phyloP scores from a whole-genome alignment of 2,888 invertebrate genomes.

The Archips xylosteana region DNA sequence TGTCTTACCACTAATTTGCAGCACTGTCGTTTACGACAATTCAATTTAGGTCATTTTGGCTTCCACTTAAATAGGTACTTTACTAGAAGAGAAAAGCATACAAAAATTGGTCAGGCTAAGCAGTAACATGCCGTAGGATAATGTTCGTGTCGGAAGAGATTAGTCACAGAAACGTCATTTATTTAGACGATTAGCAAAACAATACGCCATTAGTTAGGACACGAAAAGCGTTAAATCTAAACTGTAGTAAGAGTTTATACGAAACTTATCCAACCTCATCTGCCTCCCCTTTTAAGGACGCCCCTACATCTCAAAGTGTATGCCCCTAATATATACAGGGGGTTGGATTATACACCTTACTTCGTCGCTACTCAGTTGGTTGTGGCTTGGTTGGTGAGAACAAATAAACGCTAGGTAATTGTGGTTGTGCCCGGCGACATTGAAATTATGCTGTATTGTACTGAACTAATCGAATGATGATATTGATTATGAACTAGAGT shows the following conservation, averaged over 20 bases:
- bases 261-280: constrained; percentile 36
- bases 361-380: neutral
- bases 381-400: neutral
- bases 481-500: constrained; percentile 23
- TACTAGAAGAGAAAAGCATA: neutral
- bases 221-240: constrained; percentile 28
- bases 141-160: constrained; percentile 7
- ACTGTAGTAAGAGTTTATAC: constrained; percentile 26
- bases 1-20: neutral
- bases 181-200: constrained; percentile 5
- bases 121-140: neutral
- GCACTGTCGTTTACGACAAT: neutral
- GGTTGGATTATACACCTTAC: constrained; percentile 17
- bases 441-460: constrained; percentile 36
- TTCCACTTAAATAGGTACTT: neutral
- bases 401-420: constrained; percentile 34
- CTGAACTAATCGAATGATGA: constrained; percentile 32
- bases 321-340: constrained; percentile 14
- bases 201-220: constrained; percentile 12
- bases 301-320: constrained; percentile 33
- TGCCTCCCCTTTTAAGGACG: constrained; percentile 33
- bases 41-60: neutral
- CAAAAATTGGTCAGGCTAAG: neutral
- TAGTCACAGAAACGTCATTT: constrained; percentile 4
- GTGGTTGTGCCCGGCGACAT: constrained; percentile 35